Evolutionary conservation across 2,797 vertebrate species (phyloP), one percentile per base, ranked within the genome.

Genomic region (Coranthus polyacanthus): DNA sequence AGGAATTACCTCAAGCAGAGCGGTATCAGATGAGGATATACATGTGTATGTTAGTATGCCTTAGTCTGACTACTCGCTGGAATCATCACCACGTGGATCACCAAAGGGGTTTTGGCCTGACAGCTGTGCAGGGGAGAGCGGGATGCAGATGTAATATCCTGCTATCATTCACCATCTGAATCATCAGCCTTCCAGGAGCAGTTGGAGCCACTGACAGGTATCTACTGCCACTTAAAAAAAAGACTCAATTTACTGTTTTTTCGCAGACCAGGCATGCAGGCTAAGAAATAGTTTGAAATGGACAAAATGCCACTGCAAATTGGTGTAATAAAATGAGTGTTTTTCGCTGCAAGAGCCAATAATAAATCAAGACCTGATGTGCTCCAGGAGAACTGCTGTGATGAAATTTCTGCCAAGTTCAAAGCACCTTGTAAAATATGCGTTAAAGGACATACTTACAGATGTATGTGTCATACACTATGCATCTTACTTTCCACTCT

Each of bases 131-230:
- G 78, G 50, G 68, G 60, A 63, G 51, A 75, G 74, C 20, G 29
- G 65, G 52, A 72, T 80, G 71, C 78, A 77, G 72, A 85, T 78
- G 65, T 80, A 86, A 86, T 86, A 78, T 72, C 51, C 44, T 34
- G 67, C 81, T 71, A 78, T 81, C 64, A 64, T 58, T 57, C 50
- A 63, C 81, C 76, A 79, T 86, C 80, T 78, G 64, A 22, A 5
- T 18, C 62, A 38, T 67, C 59, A 54, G 58, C 73, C 55, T 59
- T 56, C 24, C 61, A 54, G 60, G 18, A 61, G 41, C 0, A 12
- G 53, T 68, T 62, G 57, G 45, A 64, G 74, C 44, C 54, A 32
- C 57, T 58, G 76, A 83, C 73, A 85, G 64, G 68, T 69, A 79
- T 74, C 77, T 59, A 39, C 57, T 36, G 49, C 64, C 58, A 67